Conservation (phyloP, 30 jellyfish, hydroid and myxozoan species). For the Pseudorhiza aurosa region DNA sequence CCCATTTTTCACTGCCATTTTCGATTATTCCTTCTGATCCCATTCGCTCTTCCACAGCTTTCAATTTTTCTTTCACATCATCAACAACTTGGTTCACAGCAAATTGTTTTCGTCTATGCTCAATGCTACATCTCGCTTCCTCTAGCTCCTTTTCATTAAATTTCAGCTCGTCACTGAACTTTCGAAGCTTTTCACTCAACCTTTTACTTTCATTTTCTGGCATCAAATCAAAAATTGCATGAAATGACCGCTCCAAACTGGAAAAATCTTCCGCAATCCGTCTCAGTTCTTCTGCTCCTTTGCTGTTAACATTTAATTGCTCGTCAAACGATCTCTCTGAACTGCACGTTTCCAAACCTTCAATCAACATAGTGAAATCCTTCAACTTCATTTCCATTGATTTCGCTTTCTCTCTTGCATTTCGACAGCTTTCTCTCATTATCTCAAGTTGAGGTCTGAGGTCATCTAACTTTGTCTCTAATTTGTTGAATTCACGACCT, state of each 20-base stretch:
- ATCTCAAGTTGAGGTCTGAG: not conserved
- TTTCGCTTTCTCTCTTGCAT: not conserved
- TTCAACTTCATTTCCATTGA: not conserved
- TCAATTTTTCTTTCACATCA: not conserved
- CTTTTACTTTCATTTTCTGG: constrained; percentile 1
- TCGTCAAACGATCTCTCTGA: constrained; percentile 4
- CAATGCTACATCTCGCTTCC: not conserved
- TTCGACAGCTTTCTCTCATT: not conserved
- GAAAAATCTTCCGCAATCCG: not conserved
- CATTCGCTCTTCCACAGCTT: not conserved
- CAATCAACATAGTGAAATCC: not conserved
- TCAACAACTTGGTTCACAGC: not conserved
- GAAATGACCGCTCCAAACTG: not conserved
- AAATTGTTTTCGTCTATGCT: not conserved
- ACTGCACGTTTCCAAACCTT: not conserved
- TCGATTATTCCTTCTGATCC: not conserved
- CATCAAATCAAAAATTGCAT: not conserved
- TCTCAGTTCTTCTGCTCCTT: not conserved
- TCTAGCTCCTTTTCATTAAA: not conserved
- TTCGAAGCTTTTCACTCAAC: not conserved
- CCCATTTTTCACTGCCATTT: not conserved
- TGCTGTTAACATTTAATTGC: not conserved
- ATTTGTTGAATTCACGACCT: not conserved
- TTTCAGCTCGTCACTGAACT: not conserved
- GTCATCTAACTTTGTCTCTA: not conserved